These are phyloP conservation scores for Ceyx melanurus DNA, from an alignment of 2,113 vertebrate species.

Conservation along the genomic window DNA sequence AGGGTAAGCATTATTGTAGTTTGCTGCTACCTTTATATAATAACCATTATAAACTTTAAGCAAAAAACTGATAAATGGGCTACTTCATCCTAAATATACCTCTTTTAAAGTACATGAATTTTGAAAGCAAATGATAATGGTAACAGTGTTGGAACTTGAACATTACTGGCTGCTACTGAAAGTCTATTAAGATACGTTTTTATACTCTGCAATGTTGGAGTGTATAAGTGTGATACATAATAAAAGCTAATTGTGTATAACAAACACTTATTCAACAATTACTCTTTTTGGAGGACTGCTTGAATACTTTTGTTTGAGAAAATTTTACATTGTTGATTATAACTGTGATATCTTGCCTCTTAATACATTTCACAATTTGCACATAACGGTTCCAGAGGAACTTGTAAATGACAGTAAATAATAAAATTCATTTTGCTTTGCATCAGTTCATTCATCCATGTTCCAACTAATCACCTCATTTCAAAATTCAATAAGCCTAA, in stretches of 20 bases:
- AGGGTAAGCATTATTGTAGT: rapidly evolving
- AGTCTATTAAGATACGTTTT: background rate
- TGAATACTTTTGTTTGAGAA: conserved; percentile 62
- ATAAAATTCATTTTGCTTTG: conserved; percentile 87
- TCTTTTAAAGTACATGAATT: background rate
- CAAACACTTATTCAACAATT: conserved; percentile 76
- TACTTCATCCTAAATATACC: background rate
- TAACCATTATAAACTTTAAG: background rate
- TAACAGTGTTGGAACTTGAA: background rate
- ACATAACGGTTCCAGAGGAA: conserved; percentile 79
- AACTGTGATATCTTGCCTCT: conserved; percentile 75
- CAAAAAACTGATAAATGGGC: background rate
- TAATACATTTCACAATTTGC: conserved; percentile 78
- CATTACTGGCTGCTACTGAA: background rate
- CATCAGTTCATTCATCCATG: conserved; percentile 81
- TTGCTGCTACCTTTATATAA: background rate
- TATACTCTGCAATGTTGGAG: conserved; percentile 18
- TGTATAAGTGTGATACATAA: conserved; percentile 54
- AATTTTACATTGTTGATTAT: conserved; percentile 76
- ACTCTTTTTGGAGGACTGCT: conserved; percentile 54
- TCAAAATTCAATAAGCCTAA: conserved; percentile 88
- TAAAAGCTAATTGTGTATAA: conserved; percentile 74
- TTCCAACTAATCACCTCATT: conserved; percentile 84
- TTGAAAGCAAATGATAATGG: background rate
- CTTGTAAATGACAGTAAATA: conserved; percentile 79